These are phyloP conservation scores for Drosophila nasuta DNA, from an alignment of 1,140 invertebrate genomes.

Conservation along the genomic window DNA sequence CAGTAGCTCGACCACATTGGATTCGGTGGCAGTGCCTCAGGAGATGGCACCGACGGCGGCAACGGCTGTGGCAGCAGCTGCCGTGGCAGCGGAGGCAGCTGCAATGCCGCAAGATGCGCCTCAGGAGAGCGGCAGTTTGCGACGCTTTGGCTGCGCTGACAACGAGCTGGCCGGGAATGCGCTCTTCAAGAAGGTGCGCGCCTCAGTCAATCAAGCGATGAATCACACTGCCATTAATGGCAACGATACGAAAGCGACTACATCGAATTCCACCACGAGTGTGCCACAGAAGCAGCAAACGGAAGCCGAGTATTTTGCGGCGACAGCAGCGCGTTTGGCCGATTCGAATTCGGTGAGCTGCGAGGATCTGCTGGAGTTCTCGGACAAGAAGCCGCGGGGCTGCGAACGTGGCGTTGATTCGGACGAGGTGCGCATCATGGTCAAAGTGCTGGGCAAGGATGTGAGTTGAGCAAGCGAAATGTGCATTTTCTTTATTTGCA, in stretches of 20 bases:
- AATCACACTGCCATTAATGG: constrained; percentile 48
- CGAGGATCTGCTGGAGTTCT: constrained; percentile 96
- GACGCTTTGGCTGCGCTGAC: constrained; percentile 50
- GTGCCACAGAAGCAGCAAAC: constrained; percentile 55
- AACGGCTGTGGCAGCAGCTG: constrained; percentile 23
- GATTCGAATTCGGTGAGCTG: constrained; percentile 93
- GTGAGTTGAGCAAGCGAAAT: constrained; percentile 85
- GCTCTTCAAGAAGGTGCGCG: constrained; percentile 84
- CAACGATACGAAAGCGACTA: neutral
- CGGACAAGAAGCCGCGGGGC: constrained; percentile 93
- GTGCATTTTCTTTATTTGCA: neutral
- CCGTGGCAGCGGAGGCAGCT: constrained; percentile 15
- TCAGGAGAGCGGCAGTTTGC: constrained; percentile 18
- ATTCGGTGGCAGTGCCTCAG: constrained; percentile 33
- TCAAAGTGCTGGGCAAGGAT: constrained; percentile 93
- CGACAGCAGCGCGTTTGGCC: constrained; percentile 73
- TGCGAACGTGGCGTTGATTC: constrained; percentile 93
- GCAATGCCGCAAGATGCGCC: constrained; percentile 21
- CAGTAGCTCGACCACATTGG: constrained; percentile 44
- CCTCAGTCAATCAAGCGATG: constrained; percentile 78
- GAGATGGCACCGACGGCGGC: constrained; percentile 43
- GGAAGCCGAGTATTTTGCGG: constrained; percentile 78
- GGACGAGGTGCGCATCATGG: constrained; percentile 96
- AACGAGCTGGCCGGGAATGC: constrained; percentile 84
- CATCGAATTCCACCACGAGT: neutral